Base-by-base conservation (phyloP, 1,140 invertebrate genomes). In the Heliconius hewitsoni region DNA sequence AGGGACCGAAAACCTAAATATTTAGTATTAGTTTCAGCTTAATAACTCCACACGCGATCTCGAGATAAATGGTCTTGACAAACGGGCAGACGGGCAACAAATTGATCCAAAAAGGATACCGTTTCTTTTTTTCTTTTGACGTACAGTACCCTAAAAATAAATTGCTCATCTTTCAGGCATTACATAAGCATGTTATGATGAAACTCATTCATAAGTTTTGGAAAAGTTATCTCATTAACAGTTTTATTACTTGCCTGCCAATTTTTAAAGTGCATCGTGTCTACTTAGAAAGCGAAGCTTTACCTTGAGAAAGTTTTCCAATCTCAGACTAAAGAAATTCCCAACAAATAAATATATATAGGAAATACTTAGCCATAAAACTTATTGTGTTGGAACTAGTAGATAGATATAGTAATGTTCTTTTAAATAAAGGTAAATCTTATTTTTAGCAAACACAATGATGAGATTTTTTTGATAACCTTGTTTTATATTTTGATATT, bases 201-300 rank as follows among this genome's bases (percentile, higher is more conserved):
- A 66, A 30, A 66, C 23, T 66, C 27, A 27, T 66, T 23, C 11
- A n/a, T 66, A 30, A 66, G 23, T 66, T 66, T 66, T 30, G 23
- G n/a, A 11, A 66, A 66, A 66, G 23, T 66, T 66, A 66, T 66
- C 27, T 66, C 60, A 66, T 66, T 66, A 66, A 16, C 27, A 66
- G 60, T 66, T 66, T 66, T 66, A 66, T 66, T 30, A 66, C 60
- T 66, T 4, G 11, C 13, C 23, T 66, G 27, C 60, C 60, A 66
- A 66, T 66, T 66, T 66, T 30, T 66, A 66, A 66, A 66, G 60
- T 66, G 60, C 60, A 66, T 66, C 60, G 60, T 13, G 23, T 23
- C 60, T 66, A 66, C 60, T 66, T 66, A 66, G 60, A 66, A 66
- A 66, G 60, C 60, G 60, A 66, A 66, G 60, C 60, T 66, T 66